Percentiles rank a stretch among this genome's conserved stretches.
phyloP scores from a whole-genome alignment of 2,888 invertebrate species.

The Hesperia comma region DNA sequence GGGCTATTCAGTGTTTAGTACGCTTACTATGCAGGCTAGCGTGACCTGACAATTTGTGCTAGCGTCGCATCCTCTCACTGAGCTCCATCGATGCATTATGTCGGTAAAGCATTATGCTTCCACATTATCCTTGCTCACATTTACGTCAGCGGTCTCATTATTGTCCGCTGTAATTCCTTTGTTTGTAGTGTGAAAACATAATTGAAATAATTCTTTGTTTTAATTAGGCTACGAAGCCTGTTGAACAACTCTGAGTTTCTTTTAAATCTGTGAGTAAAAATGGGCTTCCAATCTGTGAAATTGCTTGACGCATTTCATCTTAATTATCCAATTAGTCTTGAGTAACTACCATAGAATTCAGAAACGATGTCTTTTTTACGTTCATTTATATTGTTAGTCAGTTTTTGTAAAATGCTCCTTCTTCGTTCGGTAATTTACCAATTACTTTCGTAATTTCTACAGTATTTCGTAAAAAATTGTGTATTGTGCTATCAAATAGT shows the following conservation, averaged over 20 bases:
- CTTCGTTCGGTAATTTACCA: no score
- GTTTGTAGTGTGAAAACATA: slow-evolving; percentile 5
- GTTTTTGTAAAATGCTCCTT: no score
- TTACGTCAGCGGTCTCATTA: slow-evolving; percentile 16
- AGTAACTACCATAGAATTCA: no score
- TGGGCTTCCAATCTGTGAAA: no score
- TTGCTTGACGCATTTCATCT: no score
- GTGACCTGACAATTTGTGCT: slow-evolving; percentile 36
- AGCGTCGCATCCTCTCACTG: slow-evolving; percentile 29
- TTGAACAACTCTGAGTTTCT: not conserved
- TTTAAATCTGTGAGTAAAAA: not conserved
- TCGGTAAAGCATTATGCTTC: slow-evolving; percentile 19
- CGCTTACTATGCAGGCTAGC: slow-evolving; percentile 35
- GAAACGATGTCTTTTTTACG: no score
- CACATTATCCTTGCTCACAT: slow-evolving; percentile 16
- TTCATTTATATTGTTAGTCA: no score
- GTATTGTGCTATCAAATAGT: no score
- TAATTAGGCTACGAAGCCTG: not conserved
- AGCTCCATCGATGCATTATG: slow-evolving; percentile 34
- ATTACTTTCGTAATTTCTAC: no score
- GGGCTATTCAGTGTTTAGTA: slow-evolving; percentile 36
- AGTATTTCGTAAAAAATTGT: no score
- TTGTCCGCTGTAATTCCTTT: slow-evolving; percentile 18
- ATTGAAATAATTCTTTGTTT: slow-evolving; percentile 10
- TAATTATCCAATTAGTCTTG: no score